Conservation (phyloP, 2,888 invertebrate genomes). For the Andricus quercusramuli region DNA sequence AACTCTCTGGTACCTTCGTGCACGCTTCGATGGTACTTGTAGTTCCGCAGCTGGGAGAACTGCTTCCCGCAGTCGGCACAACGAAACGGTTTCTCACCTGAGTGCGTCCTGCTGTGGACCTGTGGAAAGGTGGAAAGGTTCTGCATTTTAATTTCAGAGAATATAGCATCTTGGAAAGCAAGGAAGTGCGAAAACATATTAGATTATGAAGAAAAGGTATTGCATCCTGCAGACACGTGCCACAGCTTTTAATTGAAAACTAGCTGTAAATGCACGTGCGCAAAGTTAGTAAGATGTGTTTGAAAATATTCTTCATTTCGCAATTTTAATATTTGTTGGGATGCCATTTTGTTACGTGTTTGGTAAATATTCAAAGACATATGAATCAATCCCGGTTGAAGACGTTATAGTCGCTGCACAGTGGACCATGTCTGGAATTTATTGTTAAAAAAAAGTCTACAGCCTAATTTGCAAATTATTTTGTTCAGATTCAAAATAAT, state of each 20-base stretch:
- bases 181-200: not conserved
- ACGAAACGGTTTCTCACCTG: conserved; percentile 82
- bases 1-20: conserved; percentile 92
- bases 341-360: no score
- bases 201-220: not conserved
- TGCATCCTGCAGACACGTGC: not conserved
- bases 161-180: not conserved
- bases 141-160: conserved; percentile 21
- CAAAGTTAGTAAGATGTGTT: no score
- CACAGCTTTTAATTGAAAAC: not conserved
- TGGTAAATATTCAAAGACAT: no score
- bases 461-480: no score
- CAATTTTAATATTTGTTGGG: no score
- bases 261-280: no score
- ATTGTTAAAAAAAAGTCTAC: no score
- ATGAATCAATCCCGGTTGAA: no score
- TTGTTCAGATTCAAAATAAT: no score
- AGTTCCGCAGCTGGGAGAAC: conserved; percentile 91
- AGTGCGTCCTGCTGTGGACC: conserved; percentile 77
- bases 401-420: no score
- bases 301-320: no score
- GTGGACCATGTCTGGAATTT: no score
- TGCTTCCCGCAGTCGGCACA: conserved; percentile 89
- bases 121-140: conserved; percentile 53
- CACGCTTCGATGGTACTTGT: conserved; percentile 89